Percentiles rank a stretch among this genome's conserved stretches.
These are phyloP conservation scores for Austrofundulus limnaeus DNA, from an alignment of 2,113 vertebrate species.

Conservation along the genomic window DNA sequence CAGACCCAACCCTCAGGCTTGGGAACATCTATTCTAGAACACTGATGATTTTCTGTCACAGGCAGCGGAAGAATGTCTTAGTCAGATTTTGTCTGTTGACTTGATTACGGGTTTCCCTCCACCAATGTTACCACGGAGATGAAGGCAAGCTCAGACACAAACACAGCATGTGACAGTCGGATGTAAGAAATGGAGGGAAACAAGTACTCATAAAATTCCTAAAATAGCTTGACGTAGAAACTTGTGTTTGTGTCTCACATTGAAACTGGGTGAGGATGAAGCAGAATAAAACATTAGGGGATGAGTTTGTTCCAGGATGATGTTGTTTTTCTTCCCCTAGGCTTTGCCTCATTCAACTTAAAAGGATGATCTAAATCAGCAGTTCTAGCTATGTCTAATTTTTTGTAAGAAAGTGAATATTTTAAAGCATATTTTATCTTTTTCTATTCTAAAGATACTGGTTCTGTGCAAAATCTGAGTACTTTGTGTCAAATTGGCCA, in stretches of 20 bases:
- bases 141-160: conserved; percentile 38
- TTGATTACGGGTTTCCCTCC: conserved; percentile 61
- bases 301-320: conserved; percentile 10
- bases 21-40: conserved; percentile 45
- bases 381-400: neutral
- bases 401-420: too few species aligned
- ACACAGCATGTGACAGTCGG: conserved; percentile 36
- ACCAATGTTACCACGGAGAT: conserved; percentile 60
- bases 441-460: too few species aligned
- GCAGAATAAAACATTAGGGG: conserved; percentile 8
- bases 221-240: conserved; percentile 45
- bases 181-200: conserved; percentile 60
- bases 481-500: too few species aligned
- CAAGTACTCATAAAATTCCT: conserved; percentile 52
- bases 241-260: conserved; percentile 9
- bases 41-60: conserved; percentile 23
- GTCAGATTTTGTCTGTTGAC: conserved; percentile 45
- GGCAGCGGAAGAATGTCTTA: conserved; percentile 42
- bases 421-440: too few species aligned
- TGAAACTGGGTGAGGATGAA: conserved; percentile 39
- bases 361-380: neutral
- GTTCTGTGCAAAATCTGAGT: too few species aligned
- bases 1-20: conserved; percentile 11
- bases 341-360: too few species aligned
- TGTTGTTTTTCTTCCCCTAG: neutral